Evolutionary conservation across 2,888 invertebrate genomes (phyloP).

Genomic region (Thyatira batis): DNA sequence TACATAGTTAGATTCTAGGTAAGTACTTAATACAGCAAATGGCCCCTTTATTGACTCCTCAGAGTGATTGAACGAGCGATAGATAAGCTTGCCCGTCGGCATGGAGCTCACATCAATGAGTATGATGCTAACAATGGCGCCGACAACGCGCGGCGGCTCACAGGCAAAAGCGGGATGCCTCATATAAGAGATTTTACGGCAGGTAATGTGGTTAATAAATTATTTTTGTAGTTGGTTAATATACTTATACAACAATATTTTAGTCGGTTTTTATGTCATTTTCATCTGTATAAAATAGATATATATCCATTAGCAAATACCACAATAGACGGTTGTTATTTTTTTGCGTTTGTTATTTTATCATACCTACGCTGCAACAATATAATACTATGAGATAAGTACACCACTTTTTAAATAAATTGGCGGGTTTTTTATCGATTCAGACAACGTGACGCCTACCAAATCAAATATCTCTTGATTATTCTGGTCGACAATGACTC

Average conservation of each 20-base stretch:
- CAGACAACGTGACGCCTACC: too few species aligned
- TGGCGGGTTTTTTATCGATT: too few species aligned
- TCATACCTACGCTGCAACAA: too few species aligned
- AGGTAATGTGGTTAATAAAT: conserved; percentile 47
- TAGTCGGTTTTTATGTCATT: background rate
- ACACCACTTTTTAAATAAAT: too few species aligned
- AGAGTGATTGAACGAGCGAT: conserved; percentile 97
- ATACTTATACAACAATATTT: background rate
- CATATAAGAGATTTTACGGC: conserved; percentile 97
- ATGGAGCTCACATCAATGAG: conserved; percentile 95
- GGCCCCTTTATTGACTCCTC: conserved; percentile 12
- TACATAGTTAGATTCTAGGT: background rate
- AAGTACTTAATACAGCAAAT: background rate
- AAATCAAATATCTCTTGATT: too few species aligned
- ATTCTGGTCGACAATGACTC: too few species aligned
- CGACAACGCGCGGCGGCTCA: conserved; percentile 96
- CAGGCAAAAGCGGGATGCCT: conserved; percentile 96
- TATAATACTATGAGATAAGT: too few species aligned
- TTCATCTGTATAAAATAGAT: too few species aligned
- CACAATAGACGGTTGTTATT: too few species aligned
- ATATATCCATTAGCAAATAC: too few species aligned
- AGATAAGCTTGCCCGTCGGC: conserved; percentile 93
- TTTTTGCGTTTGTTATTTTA: too few species aligned
- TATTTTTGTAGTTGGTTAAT: background rate
- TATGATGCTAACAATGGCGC: conserved; percentile 97